Evolutionary conservation across 1,140 invertebrate genomes (phyloP).

Genomic region (Trichogramma pretiosum): DNA sequence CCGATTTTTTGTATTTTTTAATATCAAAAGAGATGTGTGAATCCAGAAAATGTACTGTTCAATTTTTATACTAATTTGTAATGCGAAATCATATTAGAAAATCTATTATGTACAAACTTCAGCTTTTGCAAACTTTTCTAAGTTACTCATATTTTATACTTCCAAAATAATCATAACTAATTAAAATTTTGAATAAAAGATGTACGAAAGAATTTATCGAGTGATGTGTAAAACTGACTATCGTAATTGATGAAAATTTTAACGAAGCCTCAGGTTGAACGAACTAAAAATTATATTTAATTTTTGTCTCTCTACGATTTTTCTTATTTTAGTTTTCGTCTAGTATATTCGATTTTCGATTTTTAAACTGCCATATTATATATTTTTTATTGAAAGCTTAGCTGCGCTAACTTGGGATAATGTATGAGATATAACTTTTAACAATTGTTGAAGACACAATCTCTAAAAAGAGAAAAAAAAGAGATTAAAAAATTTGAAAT

Average conservation of each 20-base stretch:
- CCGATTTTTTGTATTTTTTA: neutral
- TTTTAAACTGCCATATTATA: constrained; percentile 35
- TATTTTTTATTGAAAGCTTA: constrained; percentile 30
- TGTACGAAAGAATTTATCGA: too few species aligned
- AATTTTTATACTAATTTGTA: constrained; percentile 20
- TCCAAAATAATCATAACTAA: too few species aligned
- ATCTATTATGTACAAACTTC: neutral
- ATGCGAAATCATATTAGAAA: constrained; percentile 20
- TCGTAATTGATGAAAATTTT: too few species aligned
- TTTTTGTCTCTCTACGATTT: too few species aligned
- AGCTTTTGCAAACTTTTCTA: constrained; percentile 3
- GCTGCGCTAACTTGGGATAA: constrained; percentile 41
- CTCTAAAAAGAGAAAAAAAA: constrained; percentile 21
- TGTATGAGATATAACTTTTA: constrained; percentile 41
- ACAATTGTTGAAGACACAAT: constrained; percentile 37
- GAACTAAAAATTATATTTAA: too few species aligned
- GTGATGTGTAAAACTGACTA: too few species aligned
- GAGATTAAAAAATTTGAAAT: constrained; percentile 23
- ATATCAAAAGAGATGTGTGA: neutral
- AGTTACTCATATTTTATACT: neutral
- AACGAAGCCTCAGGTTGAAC: too few species aligned
- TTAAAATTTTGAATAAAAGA: too few species aligned
- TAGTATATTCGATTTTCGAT: too few species aligned
- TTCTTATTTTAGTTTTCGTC: too few species aligned
- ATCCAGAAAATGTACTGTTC: constrained; percentile 1